Evolutionary conservation across 2,113 vertebrate species (phyloP).

Genomic region (Chionis minor): DNA sequence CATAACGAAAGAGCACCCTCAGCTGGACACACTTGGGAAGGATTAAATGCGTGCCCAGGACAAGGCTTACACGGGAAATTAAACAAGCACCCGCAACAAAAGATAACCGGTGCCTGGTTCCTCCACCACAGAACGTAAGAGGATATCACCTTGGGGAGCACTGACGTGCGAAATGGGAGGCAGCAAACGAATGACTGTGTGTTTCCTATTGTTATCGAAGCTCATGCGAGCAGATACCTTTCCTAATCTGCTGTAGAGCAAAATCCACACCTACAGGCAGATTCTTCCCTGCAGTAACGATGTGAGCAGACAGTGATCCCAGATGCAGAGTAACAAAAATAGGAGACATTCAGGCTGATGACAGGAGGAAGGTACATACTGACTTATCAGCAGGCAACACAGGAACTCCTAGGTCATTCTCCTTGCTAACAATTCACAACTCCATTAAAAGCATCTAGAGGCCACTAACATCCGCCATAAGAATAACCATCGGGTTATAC

Average conservation of each 20-base stretch:
- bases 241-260: neutral
- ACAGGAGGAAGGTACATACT: neutral
- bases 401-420: neutral
- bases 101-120: neutral
- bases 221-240: neutral
- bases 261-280: neutral
- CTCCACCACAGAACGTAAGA: neutral
- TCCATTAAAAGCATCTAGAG: neutral
- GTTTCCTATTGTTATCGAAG: neutral
- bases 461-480: neutral
- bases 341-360: neutral
- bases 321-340: neutral
- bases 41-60: neutral
- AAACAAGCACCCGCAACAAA: rapidly evolving
- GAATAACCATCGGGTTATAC: neutral
- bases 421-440: neutral
- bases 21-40: constrained; percentile 18
- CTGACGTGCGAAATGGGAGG: neutral
- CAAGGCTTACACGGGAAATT: neutral
- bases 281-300: neutral
- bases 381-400: neutral
- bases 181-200: neutral
- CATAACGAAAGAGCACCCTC: constrained; percentile 28
- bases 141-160: neutral
- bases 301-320: neutral